Evolutionary conservation across 2,888 invertebrate species (phyloP).

Genomic region (Epinotia brunnichana): DNA sequence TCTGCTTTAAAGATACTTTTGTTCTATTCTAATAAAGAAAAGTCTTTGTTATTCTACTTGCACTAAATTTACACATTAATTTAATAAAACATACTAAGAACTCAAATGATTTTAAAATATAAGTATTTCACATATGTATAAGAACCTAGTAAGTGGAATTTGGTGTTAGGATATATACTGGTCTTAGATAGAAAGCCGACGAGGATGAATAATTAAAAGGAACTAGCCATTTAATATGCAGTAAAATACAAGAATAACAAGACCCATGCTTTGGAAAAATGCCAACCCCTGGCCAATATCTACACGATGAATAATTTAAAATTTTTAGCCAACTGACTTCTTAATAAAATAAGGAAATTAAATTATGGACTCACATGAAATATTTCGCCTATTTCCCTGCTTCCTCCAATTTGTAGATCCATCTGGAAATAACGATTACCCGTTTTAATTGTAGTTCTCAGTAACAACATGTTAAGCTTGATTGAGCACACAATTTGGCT

Average conservation of each 20-base stretch:
- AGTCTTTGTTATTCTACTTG: slow-evolving; percentile 23
- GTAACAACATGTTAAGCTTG: slow-evolving; percentile 10
- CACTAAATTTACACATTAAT: slow-evolving; percentile 19
- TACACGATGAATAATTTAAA: slow-evolving; percentile 43
- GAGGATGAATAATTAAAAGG: slow-evolving; percentile 47
- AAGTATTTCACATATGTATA: no score
- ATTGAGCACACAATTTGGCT: slow-evolving; percentile 57
- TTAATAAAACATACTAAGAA: neutral
- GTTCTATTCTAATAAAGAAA: slow-evolving; percentile 16
- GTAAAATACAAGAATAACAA: slow-evolving; percentile 51
- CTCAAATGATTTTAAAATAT: no score
- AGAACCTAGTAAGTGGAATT: no score
- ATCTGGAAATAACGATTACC: slow-evolving; percentile 31
- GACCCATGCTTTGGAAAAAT: slow-evolving; percentile 52
- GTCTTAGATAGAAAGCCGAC: neutral
- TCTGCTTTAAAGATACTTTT: slow-evolving; percentile 12
- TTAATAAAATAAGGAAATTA: neutral
- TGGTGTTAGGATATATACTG: no score
- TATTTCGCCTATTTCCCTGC: neutral
- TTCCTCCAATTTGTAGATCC: neutral
- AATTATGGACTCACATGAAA: slow-evolving; percentile 22
- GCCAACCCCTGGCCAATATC: slow-evolving; percentile 53
- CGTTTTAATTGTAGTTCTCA: slow-evolving; percentile 7
- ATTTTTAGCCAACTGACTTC: slow-evolving; percentile 1
- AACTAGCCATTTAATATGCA: slow-evolving; percentile 54